These are phyloP conservation scores for Parnassius orleans DNA, from an alignment of 2,888 invertebrate species.

Conservation along the genomic window DNA sequence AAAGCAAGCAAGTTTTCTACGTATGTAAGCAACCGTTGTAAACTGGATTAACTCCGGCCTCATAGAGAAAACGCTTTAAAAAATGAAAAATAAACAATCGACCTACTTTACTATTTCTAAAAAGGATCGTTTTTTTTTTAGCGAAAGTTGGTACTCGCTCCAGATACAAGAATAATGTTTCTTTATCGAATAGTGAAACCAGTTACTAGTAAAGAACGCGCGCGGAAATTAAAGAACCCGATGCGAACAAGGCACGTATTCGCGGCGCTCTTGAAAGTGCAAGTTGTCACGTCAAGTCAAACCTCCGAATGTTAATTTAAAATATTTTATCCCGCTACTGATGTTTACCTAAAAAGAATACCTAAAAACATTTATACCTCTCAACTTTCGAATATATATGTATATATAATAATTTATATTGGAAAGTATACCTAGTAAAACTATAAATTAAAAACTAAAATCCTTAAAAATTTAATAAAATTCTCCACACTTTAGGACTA, in stretches of 20 bases:
- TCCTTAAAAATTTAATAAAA: too few species aligned
- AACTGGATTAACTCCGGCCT: background rate
- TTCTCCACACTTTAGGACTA: too few species aligned
- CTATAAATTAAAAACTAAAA: too few species aligned
- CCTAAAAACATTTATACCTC: too few species aligned
- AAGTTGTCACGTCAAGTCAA: constrained; percentile 26
- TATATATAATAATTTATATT: too few species aligned
- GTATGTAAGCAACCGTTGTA: background rate
- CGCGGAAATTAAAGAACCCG: constrained; percentile 47
- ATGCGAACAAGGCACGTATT: constrained; percentile 32
- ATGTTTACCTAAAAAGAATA: background rate
- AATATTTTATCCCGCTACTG: constrained; percentile 4
- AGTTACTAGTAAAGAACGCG: constrained; percentile 50
- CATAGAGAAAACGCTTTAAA: background rate
- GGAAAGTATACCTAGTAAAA: too few species aligned
- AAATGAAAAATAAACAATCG: background rate
- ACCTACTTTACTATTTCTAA: constrained; percentile 24
- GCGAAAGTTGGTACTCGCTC: constrained; percentile 62
- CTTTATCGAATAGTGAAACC: constrained; percentile 67
- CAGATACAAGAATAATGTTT: constrained; percentile 60
- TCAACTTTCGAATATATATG: too few species aligned
- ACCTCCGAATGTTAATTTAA: constrained; percentile 24
- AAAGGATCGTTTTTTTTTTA: constrained; percentile 36
- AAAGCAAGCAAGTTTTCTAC: background rate
- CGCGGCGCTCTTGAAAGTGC: constrained; percentile 33